These are phyloP conservation scores for Nylanderia fulva DNA, from an alignment of 1,140 invertebrate species.

Conservation along the genomic window DNA sequence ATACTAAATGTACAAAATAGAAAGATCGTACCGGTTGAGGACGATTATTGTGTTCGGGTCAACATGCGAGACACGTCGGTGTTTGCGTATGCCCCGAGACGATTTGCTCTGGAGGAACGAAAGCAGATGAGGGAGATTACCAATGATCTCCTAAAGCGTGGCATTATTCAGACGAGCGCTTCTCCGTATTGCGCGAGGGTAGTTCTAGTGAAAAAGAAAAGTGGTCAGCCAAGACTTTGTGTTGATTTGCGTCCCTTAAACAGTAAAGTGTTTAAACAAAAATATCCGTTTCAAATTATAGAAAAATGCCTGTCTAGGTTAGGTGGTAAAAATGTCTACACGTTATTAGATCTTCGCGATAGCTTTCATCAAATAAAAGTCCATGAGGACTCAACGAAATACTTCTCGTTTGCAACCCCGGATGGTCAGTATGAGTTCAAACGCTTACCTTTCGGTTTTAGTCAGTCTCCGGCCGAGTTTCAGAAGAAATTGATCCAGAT, in stretches of 20 bases:
- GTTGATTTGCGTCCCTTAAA: not conserved
- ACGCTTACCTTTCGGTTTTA: not conserved
- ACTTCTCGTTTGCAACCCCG: not conserved
- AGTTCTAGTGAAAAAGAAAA: not conserved
- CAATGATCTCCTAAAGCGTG: not conserved
- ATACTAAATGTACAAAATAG: not conserved
- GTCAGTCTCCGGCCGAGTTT: not conserved
- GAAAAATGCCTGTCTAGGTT: not conserved
- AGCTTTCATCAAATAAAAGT: not conserved
- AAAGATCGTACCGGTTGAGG: not conserved
- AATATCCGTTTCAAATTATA: not conserved
- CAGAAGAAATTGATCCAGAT: not conserved
- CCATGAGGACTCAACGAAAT: no score
- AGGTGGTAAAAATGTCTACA: not conserved
- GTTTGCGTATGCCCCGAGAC: not conserved
- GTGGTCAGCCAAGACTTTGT: not conserved
- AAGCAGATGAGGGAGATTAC: not conserved
- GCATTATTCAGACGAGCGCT: not conserved
- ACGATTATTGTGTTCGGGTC: not conserved
- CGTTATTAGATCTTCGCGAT: not conserved
- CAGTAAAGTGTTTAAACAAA: not conserved
- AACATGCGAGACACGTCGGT: not conserved
- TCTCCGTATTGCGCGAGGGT: not conserved
- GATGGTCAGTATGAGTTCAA: not conserved
- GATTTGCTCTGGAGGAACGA: not conserved